Conservation (phyloP, 2,797 vertebrate genomes). For the Gymnothorax javanicus region DNA sequence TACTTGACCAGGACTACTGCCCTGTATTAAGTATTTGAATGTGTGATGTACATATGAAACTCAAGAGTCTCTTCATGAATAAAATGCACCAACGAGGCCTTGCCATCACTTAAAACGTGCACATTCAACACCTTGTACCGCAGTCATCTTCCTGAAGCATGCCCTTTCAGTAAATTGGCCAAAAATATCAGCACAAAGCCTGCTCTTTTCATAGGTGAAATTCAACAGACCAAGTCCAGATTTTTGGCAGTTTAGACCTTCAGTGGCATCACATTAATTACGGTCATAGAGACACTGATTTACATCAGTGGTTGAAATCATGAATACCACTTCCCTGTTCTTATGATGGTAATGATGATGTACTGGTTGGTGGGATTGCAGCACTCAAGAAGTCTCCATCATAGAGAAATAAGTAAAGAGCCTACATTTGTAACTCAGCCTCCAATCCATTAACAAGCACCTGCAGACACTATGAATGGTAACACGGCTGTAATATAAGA, state of each 20-base stretch:
- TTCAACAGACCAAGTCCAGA: neutral
- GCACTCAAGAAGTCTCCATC: neutral
- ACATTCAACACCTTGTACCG: neutral
- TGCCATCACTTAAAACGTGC: neutral
- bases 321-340: neutral
- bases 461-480: neutral
- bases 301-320: neutral
- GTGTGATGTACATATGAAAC: neutral
- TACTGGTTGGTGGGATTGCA: neutral
- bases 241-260: slow-evolving; percentile 3
- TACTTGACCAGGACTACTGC: neutral
- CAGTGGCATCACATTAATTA: neutral
- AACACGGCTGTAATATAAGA: neutral
- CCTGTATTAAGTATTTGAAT: too few relatives aligned
- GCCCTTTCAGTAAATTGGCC: neutral
- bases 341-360: neutral
- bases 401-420: neutral
- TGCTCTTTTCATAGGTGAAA: neutral
- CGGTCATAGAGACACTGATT: neutral
- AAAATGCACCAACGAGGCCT: neutral
- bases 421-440: neutral
- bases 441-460: neutral
- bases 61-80: neutral
- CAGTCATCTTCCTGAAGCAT: neutral
- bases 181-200: neutral